A percentile compares a stretch with the other conserved stretches of the same genome.
Evolutionary conservation across 2,888 invertebrate species (phyloP).

Genomic region (Teleogryllus oceanicus): DNA sequence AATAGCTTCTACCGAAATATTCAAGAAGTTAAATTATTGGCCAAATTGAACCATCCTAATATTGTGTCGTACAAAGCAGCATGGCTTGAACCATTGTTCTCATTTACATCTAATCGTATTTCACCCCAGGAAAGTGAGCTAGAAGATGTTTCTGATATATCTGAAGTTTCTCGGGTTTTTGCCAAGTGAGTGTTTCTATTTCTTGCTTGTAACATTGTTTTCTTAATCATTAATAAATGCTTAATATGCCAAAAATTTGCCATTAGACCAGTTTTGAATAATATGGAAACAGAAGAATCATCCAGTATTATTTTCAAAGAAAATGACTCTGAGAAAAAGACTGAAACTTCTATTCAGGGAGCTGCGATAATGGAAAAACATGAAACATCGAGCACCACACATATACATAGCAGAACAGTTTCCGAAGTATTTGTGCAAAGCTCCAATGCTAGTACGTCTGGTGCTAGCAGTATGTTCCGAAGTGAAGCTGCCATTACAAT

Average conservation of each 20-base stretch:
- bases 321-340: neutral
- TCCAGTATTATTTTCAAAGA: constrained; percentile 1
- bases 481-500: no score
- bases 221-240: no score
- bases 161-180: no score
- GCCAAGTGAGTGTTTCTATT: no score
- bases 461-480: no score
- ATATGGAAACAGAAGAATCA: neutral
- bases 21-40: constrained; percentile 75
- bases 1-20: constrained; percentile 63
- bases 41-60: constrained; percentile 72
- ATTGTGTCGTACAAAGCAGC: constrained; percentile 80
- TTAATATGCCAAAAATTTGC: no score
- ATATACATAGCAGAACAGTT: neutral
- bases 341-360: neutral
- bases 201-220: no score
- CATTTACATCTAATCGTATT: neutral
- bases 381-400: neutral
- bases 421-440: neutral
- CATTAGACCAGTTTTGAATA: no score
- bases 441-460: neutral
- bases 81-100: constrained; percentile 68
- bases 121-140: no score
- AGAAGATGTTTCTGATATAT: no score
- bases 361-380: neutral